Base-by-base conservation (phyloP, 2,113 vertebrate species). In the Podarcis muralis region DNA sequence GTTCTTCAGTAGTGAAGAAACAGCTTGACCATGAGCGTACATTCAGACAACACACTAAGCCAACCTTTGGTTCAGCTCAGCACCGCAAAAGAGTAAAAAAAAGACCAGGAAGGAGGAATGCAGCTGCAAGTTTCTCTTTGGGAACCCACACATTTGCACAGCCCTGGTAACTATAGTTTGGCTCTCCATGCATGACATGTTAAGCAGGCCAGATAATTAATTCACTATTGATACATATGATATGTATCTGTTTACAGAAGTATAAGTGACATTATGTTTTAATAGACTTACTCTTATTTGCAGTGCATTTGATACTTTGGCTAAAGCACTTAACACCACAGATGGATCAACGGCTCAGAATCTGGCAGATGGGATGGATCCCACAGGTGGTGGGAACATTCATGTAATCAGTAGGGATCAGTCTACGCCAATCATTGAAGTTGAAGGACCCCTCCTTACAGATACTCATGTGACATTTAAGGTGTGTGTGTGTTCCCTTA, bases 261-360 rank as follows among this genome's bases (percentile, higher is more conserved):
- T 40, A 75, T 88, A 22, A 76, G 2, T 83, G 12, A 27, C 40
- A 76, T 83, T 83, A 35, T 48, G 75, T 75, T 59, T 71, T 90
- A 72, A 72, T 66, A 65, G 65, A 69, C 12, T 95, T 27, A 35
- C 43, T 87, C 15, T 59, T 93, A 88, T 92, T 93, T 86, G 23
- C 94, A 99, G 99, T 97, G 99, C 99, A 95, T 99, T 99, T 94
- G 99, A 99, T 94, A 99, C 99, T 83, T 97, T 99, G 97, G 99
- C 99, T 93, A 99, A 99, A 98, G 99, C 99, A 87, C 98, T 99
- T 95, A 99, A 97, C 95, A 98, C 99, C 76, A 92, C 97, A 88
- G 98, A 99, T 80, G 93, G 93, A 87, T 88, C 95, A 75, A 92
- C 96, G 1, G 95, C 96, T 90, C 98, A 97, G 76, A 97, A 96